Base-by-base conservation (phyloP, 2,113 vertebrate genomes). In the Piaya cayana region DNA sequence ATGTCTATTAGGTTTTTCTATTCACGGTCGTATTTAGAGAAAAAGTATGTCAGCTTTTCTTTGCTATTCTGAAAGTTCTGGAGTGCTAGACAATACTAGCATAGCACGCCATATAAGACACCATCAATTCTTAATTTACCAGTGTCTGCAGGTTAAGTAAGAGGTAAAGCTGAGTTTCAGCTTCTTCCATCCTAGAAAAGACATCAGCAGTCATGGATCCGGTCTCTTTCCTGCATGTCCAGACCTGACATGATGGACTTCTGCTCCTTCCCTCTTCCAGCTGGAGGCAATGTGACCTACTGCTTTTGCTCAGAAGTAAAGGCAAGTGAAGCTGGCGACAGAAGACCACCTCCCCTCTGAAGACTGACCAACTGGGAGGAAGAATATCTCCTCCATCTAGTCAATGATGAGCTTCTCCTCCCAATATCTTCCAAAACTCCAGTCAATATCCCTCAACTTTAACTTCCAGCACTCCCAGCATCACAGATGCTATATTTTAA, bases 81-180 rank as follows among this genome's bases (percentile, higher is more conserved):
- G 77, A 23, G 53, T 81, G 58, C 52, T 42, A 56, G 0, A 0
- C 20, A 53, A 39, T 7, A 68, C 30, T 17, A 58, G 15, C 0
- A 0, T 3, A 58, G 68, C 32, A 68, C 8, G 13, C 5, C 2
- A 3, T 2, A 15, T n/a, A 63, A 86, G 29, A 49, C 29, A 84
- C 32, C 9, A 71, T 67, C 58, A 83, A 20, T 19, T 84, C 39
- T 70, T 70, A 58, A 19, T 36, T 70, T 82, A 74, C 36, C 36
- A 86, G 30, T 13, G 16, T 29, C n/a, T 91, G 74, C 56, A 53
- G 39, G n/a, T 69, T 55, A 75, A 70, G 26, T 52, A 78, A 63
- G 34, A 70, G n/a, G 23, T 49, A 74, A 89, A 84, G 64, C 11
- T 5, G 6, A 79, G 29, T 45, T 89, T 67, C 63, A 64, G 15